These are phyloP conservation scores for Lobophora halterata DNA, from an alignment of 2,888 invertebrate genomes.

Conservation along the genomic window DNA sequence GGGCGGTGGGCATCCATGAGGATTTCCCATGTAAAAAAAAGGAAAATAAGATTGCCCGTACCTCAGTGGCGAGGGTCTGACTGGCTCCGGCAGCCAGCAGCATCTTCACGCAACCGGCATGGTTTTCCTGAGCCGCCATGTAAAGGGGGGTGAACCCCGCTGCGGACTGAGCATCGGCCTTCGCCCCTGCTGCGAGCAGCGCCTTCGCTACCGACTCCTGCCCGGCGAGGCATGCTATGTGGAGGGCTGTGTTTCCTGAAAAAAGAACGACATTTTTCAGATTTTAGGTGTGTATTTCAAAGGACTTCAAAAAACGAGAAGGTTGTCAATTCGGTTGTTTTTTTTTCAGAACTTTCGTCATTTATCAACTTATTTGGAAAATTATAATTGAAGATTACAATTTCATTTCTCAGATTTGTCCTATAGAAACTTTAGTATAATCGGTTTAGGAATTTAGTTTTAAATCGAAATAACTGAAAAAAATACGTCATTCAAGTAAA, in stretches of 20 bases:
- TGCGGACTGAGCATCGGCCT: constrained; percentile 97
- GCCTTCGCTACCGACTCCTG: constrained; percentile 96
- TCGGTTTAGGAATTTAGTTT: no score
- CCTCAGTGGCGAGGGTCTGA: constrained; percentile 98
- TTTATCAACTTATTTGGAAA: no score
- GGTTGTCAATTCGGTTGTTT: no score
- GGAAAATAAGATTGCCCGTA: constrained; percentile 39
- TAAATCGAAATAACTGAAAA: no score
- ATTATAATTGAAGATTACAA: constrained; percentile 1
- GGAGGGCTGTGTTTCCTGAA: constrained; percentile 91
- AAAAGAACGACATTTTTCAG: constrained; percentile 10
- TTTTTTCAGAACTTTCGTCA: no score
- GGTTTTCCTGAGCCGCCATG: constrained; percentile 99
- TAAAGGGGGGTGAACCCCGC: constrained; percentile 99
- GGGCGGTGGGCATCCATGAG: no score
- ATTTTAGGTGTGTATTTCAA: no score
- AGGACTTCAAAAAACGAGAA: no score
- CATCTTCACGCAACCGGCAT: constrained; percentile 95
- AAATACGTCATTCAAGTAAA: no score
- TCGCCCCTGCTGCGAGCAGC: constrained; percentile 94
- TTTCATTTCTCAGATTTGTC: no score
- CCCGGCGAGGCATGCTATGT: constrained; percentile 98
- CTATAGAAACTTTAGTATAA: no score
- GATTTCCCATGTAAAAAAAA: no score
- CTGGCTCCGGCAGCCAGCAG: constrained; percentile 96